These are phyloP conservation scores for Drosophila maculinotata DNA, from an alignment of 2,888 invertebrate species.

Conservation along the genomic window DNA sequence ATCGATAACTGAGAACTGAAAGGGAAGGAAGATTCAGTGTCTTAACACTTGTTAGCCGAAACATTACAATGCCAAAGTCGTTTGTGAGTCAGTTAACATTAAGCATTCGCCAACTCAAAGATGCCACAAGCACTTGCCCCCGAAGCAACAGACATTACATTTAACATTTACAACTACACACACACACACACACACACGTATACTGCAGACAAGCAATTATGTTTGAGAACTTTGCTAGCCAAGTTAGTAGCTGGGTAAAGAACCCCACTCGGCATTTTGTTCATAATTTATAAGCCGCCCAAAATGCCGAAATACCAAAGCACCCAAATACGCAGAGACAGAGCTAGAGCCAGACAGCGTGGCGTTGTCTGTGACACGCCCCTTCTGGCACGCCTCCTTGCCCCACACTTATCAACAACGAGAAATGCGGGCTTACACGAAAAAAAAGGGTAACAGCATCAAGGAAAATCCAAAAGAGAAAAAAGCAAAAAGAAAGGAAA, in stretches of 20 bases:
- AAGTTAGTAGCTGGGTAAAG: conserved; percentile 15
- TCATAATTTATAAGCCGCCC: conserved; percentile 74
- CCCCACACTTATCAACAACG: not conserved
- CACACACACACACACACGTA: conserved; percentile 5
- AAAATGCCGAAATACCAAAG: conserved; percentile 40
- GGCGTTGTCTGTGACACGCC: conserved; percentile 63
- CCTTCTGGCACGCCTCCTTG: conserved; percentile 9
- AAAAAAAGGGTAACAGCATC: conserved; percentile 61
- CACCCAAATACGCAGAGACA: conserved; percentile 26
- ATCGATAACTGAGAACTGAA: too few relatives aligned
- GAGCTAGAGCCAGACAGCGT: conserved; percentile 73
- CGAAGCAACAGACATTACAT: conserved; percentile 31
- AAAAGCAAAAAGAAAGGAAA: conserved; percentile 28
- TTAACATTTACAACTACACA: conserved; percentile 43
- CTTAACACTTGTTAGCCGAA: not conserved
- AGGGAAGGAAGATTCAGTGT: not conserved
- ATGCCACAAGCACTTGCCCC: conserved; percentile 44
- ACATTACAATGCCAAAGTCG: conserved; percentile 10
- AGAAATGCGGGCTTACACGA: not conserved
- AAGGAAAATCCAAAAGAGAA: conserved; percentile 7
- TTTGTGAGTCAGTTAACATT: conserved; percentile 36
- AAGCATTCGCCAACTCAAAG: conserved; percentile 36
- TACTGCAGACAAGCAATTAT: conserved; percentile 68
- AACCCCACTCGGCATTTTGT: conserved; percentile 51
- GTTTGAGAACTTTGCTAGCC: conserved; percentile 44